Percentiles rank a stretch among this genome's conserved stretches.
These are phyloP conservation scores for Athene noctua DNA, from an alignment of 2,113 vertebrate genomes.

Conservation along the genomic window DNA sequence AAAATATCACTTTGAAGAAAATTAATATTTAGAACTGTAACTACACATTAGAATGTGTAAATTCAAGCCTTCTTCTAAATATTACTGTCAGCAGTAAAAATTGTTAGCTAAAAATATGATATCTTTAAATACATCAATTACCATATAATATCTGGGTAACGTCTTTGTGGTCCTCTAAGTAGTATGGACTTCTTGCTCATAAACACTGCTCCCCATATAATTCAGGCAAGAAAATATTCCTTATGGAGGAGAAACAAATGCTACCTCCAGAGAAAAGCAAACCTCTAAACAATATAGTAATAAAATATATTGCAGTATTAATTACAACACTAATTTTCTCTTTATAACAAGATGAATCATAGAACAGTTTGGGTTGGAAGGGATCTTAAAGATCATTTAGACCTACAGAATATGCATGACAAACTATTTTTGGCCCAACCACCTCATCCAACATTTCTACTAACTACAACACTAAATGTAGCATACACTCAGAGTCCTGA, in stretches of 20 bases:
- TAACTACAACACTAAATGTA: background rate
- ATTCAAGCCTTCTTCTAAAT: background rate
- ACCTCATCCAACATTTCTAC: background rate
- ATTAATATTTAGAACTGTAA: background rate
- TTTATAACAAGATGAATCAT: background rate
- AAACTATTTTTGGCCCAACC: background rate
- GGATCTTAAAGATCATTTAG: too few species aligned
- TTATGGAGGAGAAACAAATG: background rate
- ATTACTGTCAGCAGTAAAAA: background rate
- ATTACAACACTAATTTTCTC: background rate
- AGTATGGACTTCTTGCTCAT: background rate
- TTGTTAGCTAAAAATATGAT: background rate
- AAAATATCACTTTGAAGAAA: background rate
- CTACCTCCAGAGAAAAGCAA: background rate
- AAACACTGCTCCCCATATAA: background rate
- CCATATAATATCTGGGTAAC: background rate
- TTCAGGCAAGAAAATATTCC: background rate
- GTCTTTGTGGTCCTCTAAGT: background rate
- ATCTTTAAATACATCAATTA: background rate
- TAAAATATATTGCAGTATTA: background rate
- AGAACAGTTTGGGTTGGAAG: too few species aligned
- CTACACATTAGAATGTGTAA: background rate
- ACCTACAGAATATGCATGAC: background rate
- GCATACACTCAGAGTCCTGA: background rate
- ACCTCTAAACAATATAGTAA: background rate